Evolutionary conservation across 2,888 invertebrate species (phyloP).

Genomic region (Cylindroiulus punctatus): DNA sequence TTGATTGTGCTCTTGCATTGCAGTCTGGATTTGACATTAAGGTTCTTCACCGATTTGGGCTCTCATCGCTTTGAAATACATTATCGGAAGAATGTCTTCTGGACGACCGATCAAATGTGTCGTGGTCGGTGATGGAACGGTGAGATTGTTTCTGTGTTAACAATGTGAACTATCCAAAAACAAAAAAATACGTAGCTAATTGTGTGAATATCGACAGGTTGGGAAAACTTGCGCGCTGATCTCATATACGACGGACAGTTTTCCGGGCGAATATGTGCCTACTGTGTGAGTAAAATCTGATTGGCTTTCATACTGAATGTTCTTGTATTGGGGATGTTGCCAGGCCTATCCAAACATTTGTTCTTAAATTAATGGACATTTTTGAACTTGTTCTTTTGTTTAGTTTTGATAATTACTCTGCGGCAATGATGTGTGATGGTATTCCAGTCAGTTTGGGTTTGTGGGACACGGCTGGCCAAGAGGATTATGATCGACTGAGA

Average conservation of each 20-base stretch:
- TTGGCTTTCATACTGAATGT: no score
- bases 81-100: constrained; percentile 62
- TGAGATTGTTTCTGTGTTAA: not conserved
- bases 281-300: constrained; percentile 69
- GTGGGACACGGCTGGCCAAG: constrained; percentile 99
- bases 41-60: not conserved
- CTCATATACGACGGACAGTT: constrained; percentile 72
- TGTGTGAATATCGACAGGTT: constrained; percentile 60
- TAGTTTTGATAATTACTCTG: constrained; percentile 98
- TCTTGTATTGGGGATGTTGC: no score
- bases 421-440: constrained; percentile 98
- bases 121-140: constrained; percentile 72
- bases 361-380: no score
- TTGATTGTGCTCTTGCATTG: not conserved
- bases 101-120: constrained; percentile 71
- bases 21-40: not conserved
- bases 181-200: no score
- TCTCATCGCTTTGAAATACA: not conserved
- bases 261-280: constrained; percentile 73
- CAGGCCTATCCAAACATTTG: no score
- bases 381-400: constrained; percentile 53
- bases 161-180: not conserved
- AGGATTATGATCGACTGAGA: constrained; percentile 95
- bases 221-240: constrained; percentile 73
- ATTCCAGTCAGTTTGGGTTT: constrained; percentile 95